These are phyloP conservation scores for Bradypodion ventrale DNA, from an alignment of 2,797 vertebrate species.

Conservation along the genomic window DNA sequence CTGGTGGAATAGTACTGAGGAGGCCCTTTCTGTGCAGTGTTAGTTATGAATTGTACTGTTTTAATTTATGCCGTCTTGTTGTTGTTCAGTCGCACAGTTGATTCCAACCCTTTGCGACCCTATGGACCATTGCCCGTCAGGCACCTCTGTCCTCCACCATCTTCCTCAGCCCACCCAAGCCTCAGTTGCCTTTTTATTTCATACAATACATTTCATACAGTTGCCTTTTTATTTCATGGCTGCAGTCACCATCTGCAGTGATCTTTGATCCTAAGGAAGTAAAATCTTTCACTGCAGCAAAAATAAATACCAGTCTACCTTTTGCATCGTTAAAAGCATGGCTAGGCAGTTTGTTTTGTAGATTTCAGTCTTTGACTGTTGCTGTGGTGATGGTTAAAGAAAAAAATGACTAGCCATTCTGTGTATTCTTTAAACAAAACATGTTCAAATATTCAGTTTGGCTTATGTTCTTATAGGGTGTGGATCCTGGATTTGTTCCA, in stretches of 20 bases:
- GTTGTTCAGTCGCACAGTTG: too few species aligned
- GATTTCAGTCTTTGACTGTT: background rate
- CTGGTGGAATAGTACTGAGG: background rate
- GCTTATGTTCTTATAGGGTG: slow-evolving; percentile 82
- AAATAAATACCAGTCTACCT: background rate
- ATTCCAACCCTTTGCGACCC: too few species aligned
- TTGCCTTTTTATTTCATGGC: too few species aligned
- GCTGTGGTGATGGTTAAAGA: background rate
- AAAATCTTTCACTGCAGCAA: too few species aligned
- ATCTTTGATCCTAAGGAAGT: too few species aligned
- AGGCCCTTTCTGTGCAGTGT: too few species aligned
- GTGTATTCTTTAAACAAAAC: background rate
- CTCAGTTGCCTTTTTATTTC: too few species aligned
- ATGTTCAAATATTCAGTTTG: slow-evolving; percentile 29
- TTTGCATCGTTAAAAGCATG: background rate
- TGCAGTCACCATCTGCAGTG: too few species aligned
- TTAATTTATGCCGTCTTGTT: background rate
- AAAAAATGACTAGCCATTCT: background rate
- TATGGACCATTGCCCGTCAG: too few species aligned
- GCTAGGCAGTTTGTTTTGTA: background rate
- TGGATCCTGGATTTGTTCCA: slow-evolving; percentile 94
- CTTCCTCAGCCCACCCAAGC: too few species aligned
- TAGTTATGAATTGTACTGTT: background rate
- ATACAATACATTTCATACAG: too few species aligned
- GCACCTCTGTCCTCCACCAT: too few species aligned